A percentile compares a stretch with the other conserved stretches of the same genome.
Evolutionary conservation across 2,113 vertebrate genomes (phyloP).

Genomic region (Trinectes maculatus): DNA sequence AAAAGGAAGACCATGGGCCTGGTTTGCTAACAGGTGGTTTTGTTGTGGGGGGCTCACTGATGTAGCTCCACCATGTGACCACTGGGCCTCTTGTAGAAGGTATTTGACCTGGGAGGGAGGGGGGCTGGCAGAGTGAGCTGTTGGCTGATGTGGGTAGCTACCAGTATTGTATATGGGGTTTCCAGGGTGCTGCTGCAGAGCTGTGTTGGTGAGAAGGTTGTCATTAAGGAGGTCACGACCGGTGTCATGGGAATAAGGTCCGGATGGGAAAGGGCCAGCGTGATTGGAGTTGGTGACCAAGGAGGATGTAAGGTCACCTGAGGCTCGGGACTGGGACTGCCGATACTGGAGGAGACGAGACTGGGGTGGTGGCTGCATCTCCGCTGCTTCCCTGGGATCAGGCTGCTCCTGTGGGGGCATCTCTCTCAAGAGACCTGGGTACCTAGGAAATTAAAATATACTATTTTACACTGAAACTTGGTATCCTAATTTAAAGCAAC

Average conservation of each 20-base stretch:
- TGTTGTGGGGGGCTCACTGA: constrained; percentile 83
- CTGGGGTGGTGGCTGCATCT: constrained; percentile 96
- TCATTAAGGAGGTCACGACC: constrained; percentile 83
- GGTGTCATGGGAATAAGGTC: constrained; percentile 85
- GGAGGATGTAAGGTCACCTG: constrained; percentile 85
- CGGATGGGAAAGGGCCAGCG: constrained; percentile 78
- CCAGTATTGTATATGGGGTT: constrained; percentile 85
- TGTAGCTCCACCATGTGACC: constrained; percentile 87
- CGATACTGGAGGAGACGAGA: constrained; percentile 97
- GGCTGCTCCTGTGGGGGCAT: constrained; percentile 88
- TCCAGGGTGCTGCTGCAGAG: constrained; percentile 86
- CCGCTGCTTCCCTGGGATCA: constrained; percentile 87
- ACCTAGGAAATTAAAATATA: constrained; percentile 75
- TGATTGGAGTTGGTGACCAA: constrained; percentile 80
- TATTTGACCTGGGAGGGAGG: constrained; percentile 90
- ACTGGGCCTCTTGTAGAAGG: constrained; percentile 93
- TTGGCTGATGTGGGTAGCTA: constrained; percentile 89
- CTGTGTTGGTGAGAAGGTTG: constrained; percentile 85
- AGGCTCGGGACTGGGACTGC: constrained; percentile 89
- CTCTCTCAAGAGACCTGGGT: constrained; percentile 94
- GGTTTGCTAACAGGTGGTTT: constrained; percentile 89
- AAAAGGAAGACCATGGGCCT: constrained; percentile 87
- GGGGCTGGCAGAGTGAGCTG: constrained; percentile 84
- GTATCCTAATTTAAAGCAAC: background rate
- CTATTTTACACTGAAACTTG: background rate